A percentile compares a stretch with the other conserved stretches of the same genome.
Conservation (phyloP, 2,888 invertebrate genomes). For the Rapana venosa region DNA sequence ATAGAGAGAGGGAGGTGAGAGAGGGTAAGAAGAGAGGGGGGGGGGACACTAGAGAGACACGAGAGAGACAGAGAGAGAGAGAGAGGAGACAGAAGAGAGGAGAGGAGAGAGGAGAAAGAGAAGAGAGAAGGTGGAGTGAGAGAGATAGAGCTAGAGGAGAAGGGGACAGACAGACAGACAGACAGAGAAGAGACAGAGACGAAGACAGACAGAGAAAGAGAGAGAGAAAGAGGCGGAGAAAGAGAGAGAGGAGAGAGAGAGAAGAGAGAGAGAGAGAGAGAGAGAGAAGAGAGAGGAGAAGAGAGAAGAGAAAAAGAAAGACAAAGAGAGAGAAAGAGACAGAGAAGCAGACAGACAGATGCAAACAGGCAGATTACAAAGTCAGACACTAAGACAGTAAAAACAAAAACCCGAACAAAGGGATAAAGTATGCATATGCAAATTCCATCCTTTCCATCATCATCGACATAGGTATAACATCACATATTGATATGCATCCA, state of each 20-base stretch:
- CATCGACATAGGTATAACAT: no score
- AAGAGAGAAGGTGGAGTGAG: no score
- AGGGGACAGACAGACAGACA: no score
- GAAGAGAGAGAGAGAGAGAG: conserved; percentile 5
- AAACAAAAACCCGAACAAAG: no score
- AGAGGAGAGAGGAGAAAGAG: not conserved
- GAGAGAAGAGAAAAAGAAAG: not conserved
- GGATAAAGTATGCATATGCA: no score
- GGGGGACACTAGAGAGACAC: not conserved
- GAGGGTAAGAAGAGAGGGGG: not conserved
- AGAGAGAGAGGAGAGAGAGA: not conserved
- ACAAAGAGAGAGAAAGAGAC: not conserved
- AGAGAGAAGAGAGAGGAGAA: not conserved
- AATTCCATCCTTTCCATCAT: no score
- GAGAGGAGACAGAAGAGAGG: not conserved
- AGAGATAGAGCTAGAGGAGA: no score
- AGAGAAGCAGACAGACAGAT: not conserved
- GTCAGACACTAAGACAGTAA: no score
- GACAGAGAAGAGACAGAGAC: not conserved
- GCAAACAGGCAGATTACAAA: not conserved
- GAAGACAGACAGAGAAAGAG: not conserved
- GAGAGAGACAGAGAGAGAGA: not conserved
- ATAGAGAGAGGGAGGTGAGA: not conserved
- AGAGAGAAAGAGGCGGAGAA: not conserved
- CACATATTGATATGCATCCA: no score